These are phyloP conservation scores for Azorinus chamasolen DNA, from an alignment of 2,888 invertebrate species.

Conservation along the genomic window DNA sequence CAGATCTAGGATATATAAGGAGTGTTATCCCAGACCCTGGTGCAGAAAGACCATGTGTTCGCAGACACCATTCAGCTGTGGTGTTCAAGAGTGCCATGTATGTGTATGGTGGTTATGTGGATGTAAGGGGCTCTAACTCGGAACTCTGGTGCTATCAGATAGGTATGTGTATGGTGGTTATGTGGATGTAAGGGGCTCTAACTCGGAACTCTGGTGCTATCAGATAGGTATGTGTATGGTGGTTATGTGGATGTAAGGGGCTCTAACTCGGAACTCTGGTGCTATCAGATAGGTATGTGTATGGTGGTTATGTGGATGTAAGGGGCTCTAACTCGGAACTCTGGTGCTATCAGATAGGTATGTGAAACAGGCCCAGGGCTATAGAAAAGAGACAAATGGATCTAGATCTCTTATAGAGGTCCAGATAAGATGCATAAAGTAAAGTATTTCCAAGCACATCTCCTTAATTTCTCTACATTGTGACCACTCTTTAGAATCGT, in stretches of 20 bases:
- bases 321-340: too few species aligned
- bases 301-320: too few species aligned
- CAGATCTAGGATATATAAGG: conserved; percentile 73
- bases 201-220: conserved; percentile 95
- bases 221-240: conserved; percentile 95
- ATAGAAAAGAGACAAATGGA: too few species aligned
- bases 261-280: conserved; percentile 95
- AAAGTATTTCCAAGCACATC: too few species aligned
- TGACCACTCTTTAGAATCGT: too few species aligned
- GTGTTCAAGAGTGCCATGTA: conserved; percentile 93
- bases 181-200: conserved; percentile 91
- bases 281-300: conserved; percentile 92
- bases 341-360: too few species aligned
- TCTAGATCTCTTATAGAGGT: too few species aligned
- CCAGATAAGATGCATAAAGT: too few species aligned
- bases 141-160: conserved; percentile 96
- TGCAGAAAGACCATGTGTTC: conserved; percentile 67
- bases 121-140: conserved; percentile 93
- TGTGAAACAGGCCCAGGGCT: too few species aligned
- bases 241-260: conserved; percentile 95
- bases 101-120: conserved; percentile 95
- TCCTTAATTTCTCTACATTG: too few species aligned
- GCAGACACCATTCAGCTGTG: conserved; percentile 94
- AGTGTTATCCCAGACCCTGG: conserved; percentile 65
- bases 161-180: conserved; percentile 88